A percentile compares a stretch with the other conserved stretches of the same genome.
These are phyloP conservation scores for Ciconia boyciana DNA, from an alignment of 2,113 vertebrate species.

Conservation along the genomic window DNA sequence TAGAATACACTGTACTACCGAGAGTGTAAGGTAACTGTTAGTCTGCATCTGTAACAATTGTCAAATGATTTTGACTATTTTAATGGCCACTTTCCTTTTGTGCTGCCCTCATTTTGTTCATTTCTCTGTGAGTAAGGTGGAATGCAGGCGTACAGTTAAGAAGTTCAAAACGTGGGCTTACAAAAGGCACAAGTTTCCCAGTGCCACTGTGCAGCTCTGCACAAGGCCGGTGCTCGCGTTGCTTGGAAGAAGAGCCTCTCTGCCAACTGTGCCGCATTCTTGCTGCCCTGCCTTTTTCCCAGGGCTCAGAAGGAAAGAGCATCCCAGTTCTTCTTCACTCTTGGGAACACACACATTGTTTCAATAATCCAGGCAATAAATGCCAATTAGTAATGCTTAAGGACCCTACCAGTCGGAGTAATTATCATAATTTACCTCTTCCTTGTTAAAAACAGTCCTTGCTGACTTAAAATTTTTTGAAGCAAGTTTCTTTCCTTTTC, in stretches of 20 bases:
- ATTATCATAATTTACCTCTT: conserved; percentile 83
- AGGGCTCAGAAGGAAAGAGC: conserved; percentile 72
- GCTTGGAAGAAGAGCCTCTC: not conserved
- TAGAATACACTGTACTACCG: not conserved
- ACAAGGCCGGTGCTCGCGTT: not conserved
- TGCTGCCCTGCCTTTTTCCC: conserved; percentile 61
- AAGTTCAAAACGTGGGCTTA: not conserved
- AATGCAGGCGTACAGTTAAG: not conserved
- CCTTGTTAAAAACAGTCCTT: conserved; percentile 69
- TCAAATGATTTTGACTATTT: not conserved
- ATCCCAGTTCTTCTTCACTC: conserved; percentile 69
- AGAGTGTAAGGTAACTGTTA: not conserved
- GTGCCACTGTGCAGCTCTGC: not conserved
- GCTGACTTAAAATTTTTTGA: conserved; percentile 47
- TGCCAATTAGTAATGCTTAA: conserved; percentile 83
- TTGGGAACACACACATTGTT: conserved; percentile 76
- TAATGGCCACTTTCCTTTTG: not conserved
- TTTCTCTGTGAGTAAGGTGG: not conserved
- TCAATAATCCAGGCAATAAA: conserved; percentile 83
- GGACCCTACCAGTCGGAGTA: conserved; percentile 75
- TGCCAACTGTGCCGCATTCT: not conserved
- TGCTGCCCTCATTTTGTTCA: not conserved
- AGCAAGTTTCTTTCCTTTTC: not conserved
- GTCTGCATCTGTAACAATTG: fast-evolving
- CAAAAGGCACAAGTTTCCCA: not conserved